Percentiles rank a stretch among this genome's conserved stretches.
These are phyloP conservation scores for Drosophila grimshawi DNA, from an alignment of 1,140 invertebrate genomes.

Conservation along the genomic window DNA sequence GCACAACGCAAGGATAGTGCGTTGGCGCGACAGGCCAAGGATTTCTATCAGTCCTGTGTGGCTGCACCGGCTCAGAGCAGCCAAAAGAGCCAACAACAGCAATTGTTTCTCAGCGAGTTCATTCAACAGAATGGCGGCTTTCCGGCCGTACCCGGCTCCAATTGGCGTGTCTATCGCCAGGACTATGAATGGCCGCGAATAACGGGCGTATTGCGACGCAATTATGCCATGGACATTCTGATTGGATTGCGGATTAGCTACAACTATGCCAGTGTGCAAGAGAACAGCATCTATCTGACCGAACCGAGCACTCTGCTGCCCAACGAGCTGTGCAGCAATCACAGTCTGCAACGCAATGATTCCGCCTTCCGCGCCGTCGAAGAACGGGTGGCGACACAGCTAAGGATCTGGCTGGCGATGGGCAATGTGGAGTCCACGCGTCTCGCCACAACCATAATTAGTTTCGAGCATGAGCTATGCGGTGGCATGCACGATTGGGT, in stretches of 20 bases:
- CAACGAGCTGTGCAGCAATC: constrained; percentile 50
- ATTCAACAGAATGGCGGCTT: constrained; percentile 76
- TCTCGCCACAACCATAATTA: constrained; percentile 62
- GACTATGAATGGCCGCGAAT: constrained; percentile 89
- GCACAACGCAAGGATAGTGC: constrained; percentile 56
- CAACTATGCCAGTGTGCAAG: constrained; percentile 93
- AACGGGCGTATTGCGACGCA: constrained; percentile 88
- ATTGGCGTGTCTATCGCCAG: constrained; percentile 62
- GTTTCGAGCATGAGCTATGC: constrained; percentile 74
- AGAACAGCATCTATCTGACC: constrained; percentile 94
- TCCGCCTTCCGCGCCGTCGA: constrained; percentile 54
- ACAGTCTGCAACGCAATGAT: constrained; percentile 36
- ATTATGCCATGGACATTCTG: constrained; percentile 92
- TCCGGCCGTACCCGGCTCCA: constrained; percentile 70
- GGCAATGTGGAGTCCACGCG: constrained; percentile 53
- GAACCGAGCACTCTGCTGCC: constrained; percentile 70
- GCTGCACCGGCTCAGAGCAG: constrained; percentile 88
- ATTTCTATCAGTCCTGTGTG: constrained; percentile 92
- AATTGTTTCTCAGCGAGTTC: constrained; percentile 90
- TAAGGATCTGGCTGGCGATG: constrained; percentile 63
- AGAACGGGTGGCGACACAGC: constrained; percentile 48
- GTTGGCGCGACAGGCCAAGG: constrained; percentile 88
- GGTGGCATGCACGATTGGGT: constrained; percentile 44
- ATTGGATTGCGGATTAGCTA: constrained; percentile 93
- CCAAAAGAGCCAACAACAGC: constrained; percentile 89